Base-by-base conservation (phyloP, 2,113 vertebrate species). In the Gopherus flavomarginatus region DNA sequence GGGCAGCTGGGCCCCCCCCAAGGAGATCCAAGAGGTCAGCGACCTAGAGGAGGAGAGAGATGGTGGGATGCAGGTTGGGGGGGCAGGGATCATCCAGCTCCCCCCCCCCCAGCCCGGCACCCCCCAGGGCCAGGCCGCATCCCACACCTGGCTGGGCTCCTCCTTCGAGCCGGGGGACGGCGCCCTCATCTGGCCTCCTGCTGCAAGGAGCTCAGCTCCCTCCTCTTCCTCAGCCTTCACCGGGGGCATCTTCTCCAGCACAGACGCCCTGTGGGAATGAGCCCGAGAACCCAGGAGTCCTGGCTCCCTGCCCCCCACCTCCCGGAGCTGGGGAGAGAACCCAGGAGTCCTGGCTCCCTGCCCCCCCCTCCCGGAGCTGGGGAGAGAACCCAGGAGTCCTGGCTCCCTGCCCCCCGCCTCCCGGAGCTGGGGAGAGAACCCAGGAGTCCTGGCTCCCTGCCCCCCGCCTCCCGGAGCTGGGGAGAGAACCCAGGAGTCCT, bases 201-300 rank as follows among this genome's bases (percentile, higher is more conserved):
- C 81, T 50, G 44, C 17, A 16, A 27, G 4, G n/a, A 38, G 5
- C 81, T 83, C 86, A 86, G 57, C 80, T 87, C 56, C 95, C 52
- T 96, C 87, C 62, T 91, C 75, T 84, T 77, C 95, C 12, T 98
- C 97, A 53, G 94, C 97, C 12, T 99, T 99, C 42, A 98, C 97
- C 27, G 99, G 97, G 2, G 99, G 99, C 98, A 99, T 99, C 97
- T 99, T 98, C 95, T 99, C 99, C 90, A 99, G 97, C 87, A 99
- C 97, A 1, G 99, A 99, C 49, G 98, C 98, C 97, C 99, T 99
- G 97, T 56, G 50, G 78, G 49, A 53, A n/a, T 27, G n/a, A 57
- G 11, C 42, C 50, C 14, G 50, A 50, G 50, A 50, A 50, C 47
- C 47, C 47, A 49, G 47, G 47, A 49, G 47, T 49, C 47, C 47